Conservation (phyloP, 2,888 invertebrate species). For the Campoletis raptor region DNA sequence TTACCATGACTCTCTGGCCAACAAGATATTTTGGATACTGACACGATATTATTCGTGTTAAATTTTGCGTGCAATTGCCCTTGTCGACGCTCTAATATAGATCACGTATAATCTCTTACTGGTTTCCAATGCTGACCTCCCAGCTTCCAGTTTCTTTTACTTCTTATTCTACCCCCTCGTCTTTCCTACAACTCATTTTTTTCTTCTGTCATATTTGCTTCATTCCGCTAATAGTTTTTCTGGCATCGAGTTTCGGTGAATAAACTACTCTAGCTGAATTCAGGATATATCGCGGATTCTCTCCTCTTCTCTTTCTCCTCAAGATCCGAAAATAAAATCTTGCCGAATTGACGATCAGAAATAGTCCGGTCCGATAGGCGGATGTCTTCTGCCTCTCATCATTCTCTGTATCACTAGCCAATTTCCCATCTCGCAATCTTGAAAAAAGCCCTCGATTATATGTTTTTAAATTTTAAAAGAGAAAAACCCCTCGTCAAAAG, state of each 20-base stretch:
- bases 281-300: constrained; percentile 76
- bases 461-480: not conserved
- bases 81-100: constrained; percentile 55
- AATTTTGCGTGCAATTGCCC: constrained; percentile 73
- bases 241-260: constrained; percentile 54
- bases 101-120: not conserved
- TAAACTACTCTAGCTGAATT: constrained; percentile 72
- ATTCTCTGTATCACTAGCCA: constrained; percentile 17
- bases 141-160: not conserved
- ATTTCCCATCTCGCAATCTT: constrained; percentile 3
- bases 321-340: constrained; percentile 80
- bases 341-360: constrained; percentile 81
- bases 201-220: constrained; percentile 20
- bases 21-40: constrained; percentile 78
- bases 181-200: constrained; percentile 15
- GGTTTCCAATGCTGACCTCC: not conserved
- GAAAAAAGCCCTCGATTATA: too few relatives aligned
- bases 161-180: constrained; percentile 19
- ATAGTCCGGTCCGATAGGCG: constrained; percentile 74
- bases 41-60: constrained; percentile 74
- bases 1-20: constrained; percentile 73
- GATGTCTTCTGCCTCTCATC: constrained; percentile 44
- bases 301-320: constrained; percentile 23
- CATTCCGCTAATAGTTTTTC: constrained; percentile 20
- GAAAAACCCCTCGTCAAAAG: not conserved